A percentile compares a stretch with the other conserved stretches of the same genome.
Evolutionary conservation across 2,888 invertebrate species (phyloP).

Genomic region (Meteorus colon): DNA sequence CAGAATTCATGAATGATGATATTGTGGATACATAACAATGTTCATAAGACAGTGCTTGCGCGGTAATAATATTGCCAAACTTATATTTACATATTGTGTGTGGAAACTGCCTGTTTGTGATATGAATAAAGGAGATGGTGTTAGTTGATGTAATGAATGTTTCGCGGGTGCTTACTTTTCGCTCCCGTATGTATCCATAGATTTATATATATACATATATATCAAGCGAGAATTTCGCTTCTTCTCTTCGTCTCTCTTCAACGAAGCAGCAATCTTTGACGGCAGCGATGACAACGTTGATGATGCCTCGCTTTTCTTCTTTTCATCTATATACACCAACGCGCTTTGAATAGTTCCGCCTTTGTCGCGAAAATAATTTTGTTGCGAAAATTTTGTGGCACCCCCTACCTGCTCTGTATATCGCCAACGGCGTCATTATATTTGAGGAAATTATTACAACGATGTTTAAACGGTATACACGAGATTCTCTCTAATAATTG

Average conservation of each 20-base stretch:
- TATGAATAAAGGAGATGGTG: background rate
- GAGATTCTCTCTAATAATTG: background rate
- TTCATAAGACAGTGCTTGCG: background rate
- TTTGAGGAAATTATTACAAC: background rate
- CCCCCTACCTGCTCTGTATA: background rate
- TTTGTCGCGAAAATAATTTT: conserved; percentile 29
- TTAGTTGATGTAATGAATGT: background rate
- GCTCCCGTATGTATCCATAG: background rate
- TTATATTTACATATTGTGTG: conserved; percentile 1
- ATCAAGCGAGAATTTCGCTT: background rate
- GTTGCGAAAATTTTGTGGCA: conserved; percentile 14
- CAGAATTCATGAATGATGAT: background rate
- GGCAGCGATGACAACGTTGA: conserved; percentile 1
- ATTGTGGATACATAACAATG: too few species aligned
- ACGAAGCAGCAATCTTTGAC: background rate
- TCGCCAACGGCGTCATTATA: background rate
- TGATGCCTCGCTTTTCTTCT: conserved; percentile 18
- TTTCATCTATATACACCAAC: conserved; percentile 33
- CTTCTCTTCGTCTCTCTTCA: background rate
- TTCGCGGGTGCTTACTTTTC: conserved; percentile 1
- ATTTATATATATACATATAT: background rate
- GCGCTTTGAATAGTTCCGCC: conserved; percentile 45
- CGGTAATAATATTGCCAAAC: background rate
- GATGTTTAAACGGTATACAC: background rate
- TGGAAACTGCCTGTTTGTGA: background rate